Percentiles rank a stretch among this genome's conserved stretches.
Evolutionary conservation across 2,113 vertebrate genomes (phyloP).

Genomic region (Platycercus adscitus): DNA sequence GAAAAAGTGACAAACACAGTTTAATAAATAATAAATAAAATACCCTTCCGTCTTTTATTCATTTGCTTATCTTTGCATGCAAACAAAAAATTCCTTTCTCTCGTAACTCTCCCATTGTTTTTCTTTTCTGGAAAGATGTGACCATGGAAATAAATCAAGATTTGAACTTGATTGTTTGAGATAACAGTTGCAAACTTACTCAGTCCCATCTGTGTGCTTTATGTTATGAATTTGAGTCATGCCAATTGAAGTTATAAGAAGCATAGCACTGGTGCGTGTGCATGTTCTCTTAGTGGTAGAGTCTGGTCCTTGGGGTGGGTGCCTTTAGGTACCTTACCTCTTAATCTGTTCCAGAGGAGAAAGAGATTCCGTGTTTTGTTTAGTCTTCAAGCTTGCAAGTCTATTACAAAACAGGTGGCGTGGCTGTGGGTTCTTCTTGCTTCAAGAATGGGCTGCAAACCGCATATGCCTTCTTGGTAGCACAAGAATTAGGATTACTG

Average conservation of each 20-base stretch:
- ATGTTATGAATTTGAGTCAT: accelerated
- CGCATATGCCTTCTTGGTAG: not conserved
- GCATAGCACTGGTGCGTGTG: accelerated
- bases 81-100: not conserved
- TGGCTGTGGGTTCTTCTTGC: not conserved
- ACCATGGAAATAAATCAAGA: not conserved
- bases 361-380: accelerated
- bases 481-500: accelerated
- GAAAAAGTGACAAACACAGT: not conserved
- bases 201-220: not conserved
- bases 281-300: not conserved
- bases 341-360: not conserved
- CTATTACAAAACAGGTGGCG: accelerated
- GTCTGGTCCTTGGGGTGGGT: accelerated
- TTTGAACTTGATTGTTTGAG: not conserved
- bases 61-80: not conserved
- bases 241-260: not conserved
- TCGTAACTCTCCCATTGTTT: not conserved
- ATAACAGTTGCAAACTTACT: not conserved
- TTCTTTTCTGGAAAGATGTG: not conserved
- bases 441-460: not conserved
- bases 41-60: not conserved
- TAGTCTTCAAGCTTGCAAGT: not conserved
- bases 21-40: not conserved
- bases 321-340: not conserved